Base-by-base conservation (phyloP, 2,888 invertebrate genomes). In the Dicycla oo region DNA sequence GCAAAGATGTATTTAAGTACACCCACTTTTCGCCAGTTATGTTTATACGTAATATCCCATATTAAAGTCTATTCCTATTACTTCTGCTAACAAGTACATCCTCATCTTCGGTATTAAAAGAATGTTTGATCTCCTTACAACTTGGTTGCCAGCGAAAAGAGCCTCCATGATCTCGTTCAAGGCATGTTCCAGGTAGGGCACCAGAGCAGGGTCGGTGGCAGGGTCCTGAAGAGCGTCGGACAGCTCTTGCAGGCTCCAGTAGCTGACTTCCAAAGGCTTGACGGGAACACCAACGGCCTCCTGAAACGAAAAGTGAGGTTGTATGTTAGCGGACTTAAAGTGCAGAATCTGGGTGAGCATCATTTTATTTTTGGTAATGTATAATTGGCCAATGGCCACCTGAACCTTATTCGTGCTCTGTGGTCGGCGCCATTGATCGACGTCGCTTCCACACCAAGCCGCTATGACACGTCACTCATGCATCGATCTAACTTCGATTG, bases 171-270 rank as follows among this genome's bases (percentile, higher is more conserved):
- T 69, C 7, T 85, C 70, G 75, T 89, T 85, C 13, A 88, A 75
- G n/a, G 88, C 88, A 60, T 81, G 65, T 47, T 81, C 83, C 54
- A 87, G 69, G 81, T 82, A 86, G 38, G 87, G 87, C 7, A 85
- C 23, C 45, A 87, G 65, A n/a, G 70, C 82, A 11, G 86, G 78
- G 82, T 81, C 63, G 69, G 83, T 87, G 67, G 58, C 40, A 58
- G 85, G 84, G 85, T 75, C 13, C 18, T 72, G 49, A 11, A 87
- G 73, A 43, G 87, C 87, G 0, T 51, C 73, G 26, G 70, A 68
- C 51, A 85, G 64, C 80, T 88, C 80, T 26, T 73, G 5, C 23
- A 90, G 82, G 47, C 83, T 86, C 91, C 88, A 90, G 78, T 82
- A 53, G 71, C 85, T 80, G 71, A 88, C 54, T 67, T 87, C 89